Conservation (phyloP, 2,888 invertebrate genomes). For the Nasonovia ribisnigri region DNA sequence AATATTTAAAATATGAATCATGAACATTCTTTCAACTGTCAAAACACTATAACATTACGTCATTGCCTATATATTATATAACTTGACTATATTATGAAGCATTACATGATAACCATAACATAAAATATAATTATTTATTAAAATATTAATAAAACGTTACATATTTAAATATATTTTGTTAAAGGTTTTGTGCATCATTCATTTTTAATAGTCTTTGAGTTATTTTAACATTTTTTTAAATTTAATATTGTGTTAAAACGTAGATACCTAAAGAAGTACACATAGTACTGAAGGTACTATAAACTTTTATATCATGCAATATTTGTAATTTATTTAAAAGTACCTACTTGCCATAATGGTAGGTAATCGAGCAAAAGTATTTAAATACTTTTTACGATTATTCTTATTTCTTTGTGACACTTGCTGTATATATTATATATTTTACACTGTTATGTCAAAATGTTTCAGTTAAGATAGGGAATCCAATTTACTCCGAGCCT, state of each 20-base stretch:
- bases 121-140: not conserved
- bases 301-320: not conserved
- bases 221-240: not conserved
- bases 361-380: not conserved
- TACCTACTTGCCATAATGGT: not conserved
- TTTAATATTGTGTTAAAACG: not conserved
- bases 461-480: not conserved
- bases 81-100: no score
- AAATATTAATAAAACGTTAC: not conserved
- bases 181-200: not conserved
- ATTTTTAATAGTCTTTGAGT: not conserved
- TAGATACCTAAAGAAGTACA: not conserved
- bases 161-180: no score
- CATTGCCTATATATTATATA: not conserved
- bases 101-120: not conserved
- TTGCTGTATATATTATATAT: not conserved
- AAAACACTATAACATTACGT: not conserved
- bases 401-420: not conserved
- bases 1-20: not conserved
- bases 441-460: not conserved
- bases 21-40: not conserved
- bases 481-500: not conserved
- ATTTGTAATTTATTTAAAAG: not conserved
- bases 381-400: not conserved
- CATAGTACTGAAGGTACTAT: not conserved